phyloP scores from a whole-genome alignment of 2,797 vertebrate genomes.

The Enoplosus armatus region DNA sequence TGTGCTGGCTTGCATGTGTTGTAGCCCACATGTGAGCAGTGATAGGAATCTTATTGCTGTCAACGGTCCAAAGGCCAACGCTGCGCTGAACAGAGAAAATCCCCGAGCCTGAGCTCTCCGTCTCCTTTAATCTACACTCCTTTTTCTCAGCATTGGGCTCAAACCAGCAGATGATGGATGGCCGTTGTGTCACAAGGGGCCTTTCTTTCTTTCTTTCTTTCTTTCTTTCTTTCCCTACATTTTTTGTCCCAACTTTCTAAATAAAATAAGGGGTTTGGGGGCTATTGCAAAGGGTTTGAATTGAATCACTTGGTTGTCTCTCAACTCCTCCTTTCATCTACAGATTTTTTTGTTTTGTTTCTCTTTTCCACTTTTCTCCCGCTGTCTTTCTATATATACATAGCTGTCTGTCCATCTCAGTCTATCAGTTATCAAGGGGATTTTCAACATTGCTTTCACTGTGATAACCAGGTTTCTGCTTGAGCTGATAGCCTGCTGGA shows the following conservation, averaged over 20 bases:
- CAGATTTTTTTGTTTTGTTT: constrained; percentile 42
- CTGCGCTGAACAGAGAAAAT: constrained; percentile 57
- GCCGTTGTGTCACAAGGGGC: constrained; percentile 51
- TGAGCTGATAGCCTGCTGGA: constrained; percentile 68
- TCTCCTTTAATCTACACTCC: constrained; percentile 65
- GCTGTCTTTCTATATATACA: constrained; percentile 52
- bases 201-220: constrained; percentile 54
- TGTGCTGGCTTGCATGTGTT: constrained; percentile 35
- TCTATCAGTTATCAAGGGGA: constrained; percentile 64
- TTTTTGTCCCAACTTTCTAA: constrained; percentile 48
- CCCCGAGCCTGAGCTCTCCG: constrained; percentile 39
- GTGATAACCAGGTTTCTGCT: constrained; percentile 70
- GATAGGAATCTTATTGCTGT: constrained; percentile 78
- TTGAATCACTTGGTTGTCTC: constrained; percentile 49
- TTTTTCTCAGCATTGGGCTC: constrained; percentile 56
- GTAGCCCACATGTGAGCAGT: constrained; percentile 62
- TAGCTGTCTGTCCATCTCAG: constrained; percentile 51
- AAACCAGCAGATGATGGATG: constrained; percentile 71
- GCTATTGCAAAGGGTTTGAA: constrained; percentile 46
- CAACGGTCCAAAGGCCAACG: constrained; percentile 64
- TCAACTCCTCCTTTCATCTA: constrained; percentile 47
- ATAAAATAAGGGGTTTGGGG: constrained; percentile 30
- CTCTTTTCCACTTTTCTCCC: constrained; percentile 54
- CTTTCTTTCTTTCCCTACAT: constrained; percentile 40
- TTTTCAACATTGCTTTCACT: constrained; percentile 60